phyloP scores from a whole-genome alignment of 2,113 vertebrate genomes.

The Osmerus mordax region DNA sequence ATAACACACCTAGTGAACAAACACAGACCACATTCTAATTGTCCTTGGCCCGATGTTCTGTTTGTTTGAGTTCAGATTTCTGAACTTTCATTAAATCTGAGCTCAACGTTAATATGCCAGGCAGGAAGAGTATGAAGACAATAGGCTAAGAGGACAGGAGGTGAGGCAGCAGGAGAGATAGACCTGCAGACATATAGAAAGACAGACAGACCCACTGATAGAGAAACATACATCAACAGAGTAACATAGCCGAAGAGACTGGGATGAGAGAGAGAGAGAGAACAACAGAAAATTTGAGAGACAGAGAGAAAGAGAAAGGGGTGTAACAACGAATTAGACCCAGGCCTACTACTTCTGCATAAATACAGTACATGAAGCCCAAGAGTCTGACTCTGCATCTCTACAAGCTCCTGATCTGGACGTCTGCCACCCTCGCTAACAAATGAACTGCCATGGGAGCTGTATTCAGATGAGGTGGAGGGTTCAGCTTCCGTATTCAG shows the following conservation, averaged over 20 bases:
- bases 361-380: not conserved
- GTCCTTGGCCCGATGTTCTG: too few species aligned
- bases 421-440: too few species aligned
- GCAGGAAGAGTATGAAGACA: not conserved
- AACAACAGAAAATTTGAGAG: constrained; percentile 13
- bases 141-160: too few species aligned
- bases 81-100: too few species aligned
- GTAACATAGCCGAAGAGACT: constrained; percentile 8
- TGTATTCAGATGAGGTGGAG: constrained; percentile 27
- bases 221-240: not conserved
- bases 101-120: not conserved
- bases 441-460: constrained; percentile 11
- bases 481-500: constrained; percentile 13
- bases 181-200: not conserved
- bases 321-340: constrained; percentile 29
- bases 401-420: too few species aligned
- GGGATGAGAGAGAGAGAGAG: not conserved
- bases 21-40: not conserved
- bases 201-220: too few species aligned
- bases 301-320: constrained; percentile 7
- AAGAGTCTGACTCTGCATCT: not conserved
- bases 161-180: not conserved
- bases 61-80: too few species aligned
- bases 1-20: not conserved
- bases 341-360: constrained; percentile 5